Base-by-base conservation (phyloP, 2,113 vertebrate genomes). In the Channa argus region DNA sequence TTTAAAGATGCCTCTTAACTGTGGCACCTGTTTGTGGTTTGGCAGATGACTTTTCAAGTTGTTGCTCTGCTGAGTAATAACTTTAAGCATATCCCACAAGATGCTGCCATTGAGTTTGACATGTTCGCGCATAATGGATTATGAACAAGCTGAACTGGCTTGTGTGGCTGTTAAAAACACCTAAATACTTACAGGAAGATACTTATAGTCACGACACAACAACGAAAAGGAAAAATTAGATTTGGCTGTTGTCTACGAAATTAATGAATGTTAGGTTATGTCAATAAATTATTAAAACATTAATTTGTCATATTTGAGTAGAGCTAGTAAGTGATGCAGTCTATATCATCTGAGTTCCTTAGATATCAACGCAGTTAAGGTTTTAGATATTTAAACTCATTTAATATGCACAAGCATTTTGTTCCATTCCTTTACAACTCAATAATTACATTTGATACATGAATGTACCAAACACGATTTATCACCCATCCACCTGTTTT, bases 21-120 rank as follows among this genome's bases (percentile, higher is more conserved):
- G 70, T 79, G 85, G 82, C 90, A 92, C 88, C 89, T 90, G 83
- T 90, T 79, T 82, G 76, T 13, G 67, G 76, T 88, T 88, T 83
- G 59, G 71, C 80, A 73, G 76, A 77, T 12, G 3, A 80, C 74
- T 77, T 78, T 78, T 65, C 64, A 63, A 66, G 58, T 52, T 41
- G 52, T 38, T 73, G 45, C 52, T 66, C 39, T 77, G 63, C 77
- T 83, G 83, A 80, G 80, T 90, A 89, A 87, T 2, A 9, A 56
- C 60, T 84, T 50, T 6, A 56, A 64, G 50, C 33, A 67, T 0
- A 3, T 74, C 77, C 73, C 72, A 71, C 80, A 72, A 55, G 46
- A 58, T 77, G 72, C 59, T 52, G 60, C 74, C 54, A 68, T 60
- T 77, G 67, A 34, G 10, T 79, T 76, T 82, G 69, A 85, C 58